These are phyloP conservation scores for Channa striata DNA, from an alignment of 2,797 vertebrate species.

Conservation along the genomic window DNA sequence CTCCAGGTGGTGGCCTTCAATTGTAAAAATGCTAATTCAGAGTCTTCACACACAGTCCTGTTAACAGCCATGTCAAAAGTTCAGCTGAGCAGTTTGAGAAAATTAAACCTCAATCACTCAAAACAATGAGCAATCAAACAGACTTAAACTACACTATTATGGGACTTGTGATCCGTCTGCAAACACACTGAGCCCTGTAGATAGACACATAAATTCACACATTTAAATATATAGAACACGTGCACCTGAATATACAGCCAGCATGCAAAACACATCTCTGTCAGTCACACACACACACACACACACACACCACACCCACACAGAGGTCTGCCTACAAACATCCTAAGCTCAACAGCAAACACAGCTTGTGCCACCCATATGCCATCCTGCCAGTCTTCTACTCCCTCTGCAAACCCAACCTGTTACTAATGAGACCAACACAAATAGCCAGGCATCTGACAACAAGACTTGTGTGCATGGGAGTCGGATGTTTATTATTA, in stretches of 20 bases:
- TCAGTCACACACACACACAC: constrained; percentile 14
- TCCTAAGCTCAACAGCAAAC: constrained; percentile 78
- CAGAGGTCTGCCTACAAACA: constrained; percentile 67
- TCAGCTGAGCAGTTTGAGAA: constrained; percentile 32
- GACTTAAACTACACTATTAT: constrained; percentile 35
- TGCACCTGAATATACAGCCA: constrained; percentile 63
- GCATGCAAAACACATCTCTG: constrained; percentile 31
- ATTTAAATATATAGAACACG: constrained; percentile 59
- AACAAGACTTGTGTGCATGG: constrained; percentile 32
- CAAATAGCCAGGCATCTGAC: constrained; percentile 67
- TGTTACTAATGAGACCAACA: constrained; percentile 72
- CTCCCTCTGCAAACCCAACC: constrained; percentile 76
- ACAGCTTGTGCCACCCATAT: constrained; percentile 71
- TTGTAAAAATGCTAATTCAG: too few species aligned
- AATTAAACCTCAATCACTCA: constrained; percentile 29
- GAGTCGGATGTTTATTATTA: constrained; percentile 17
- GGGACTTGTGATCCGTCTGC: constrained; percentile 37
- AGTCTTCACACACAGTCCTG: not conserved
- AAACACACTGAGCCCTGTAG: constrained; percentile 50
- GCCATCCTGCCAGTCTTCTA: constrained; percentile 73
- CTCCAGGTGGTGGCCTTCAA: not conserved
- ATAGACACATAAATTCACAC: constrained; percentile 29
- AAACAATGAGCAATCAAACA: constrained; percentile 52
- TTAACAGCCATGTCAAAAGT: not conserved
- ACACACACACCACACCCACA: constrained; percentile 42